Base-by-base conservation (phyloP, 1,140 invertebrate species). In the Oedothorax gibbosus region DNA sequence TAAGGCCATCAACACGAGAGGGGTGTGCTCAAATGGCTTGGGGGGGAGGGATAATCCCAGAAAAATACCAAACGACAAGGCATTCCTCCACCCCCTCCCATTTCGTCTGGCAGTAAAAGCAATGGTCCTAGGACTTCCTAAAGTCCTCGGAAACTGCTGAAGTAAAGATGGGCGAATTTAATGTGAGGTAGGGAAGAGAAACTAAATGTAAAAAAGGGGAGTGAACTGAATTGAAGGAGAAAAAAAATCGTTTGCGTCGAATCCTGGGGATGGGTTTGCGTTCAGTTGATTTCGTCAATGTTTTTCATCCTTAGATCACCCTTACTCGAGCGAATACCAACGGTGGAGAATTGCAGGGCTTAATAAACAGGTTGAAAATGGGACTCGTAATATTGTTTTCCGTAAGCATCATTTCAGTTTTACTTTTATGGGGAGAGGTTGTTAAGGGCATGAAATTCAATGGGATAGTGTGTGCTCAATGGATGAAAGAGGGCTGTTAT, bases 61-160 rank as follows among this genome's bases (percentile, higher is more conserved):
- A 84, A 84, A 84, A 84, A 84, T 75, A 84, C 81, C 81, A 84
- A 84, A 84, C 76, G 81, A 84, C 81, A 84, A 84, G 60, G 62
- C 81, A 76, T 84, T 82, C 66, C 62, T 20, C 21, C 64, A 72
- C 57, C 66, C 54, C 78, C 56, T 71, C 78, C 54, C 78, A 84
- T 84, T 84, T 62, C 56, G 51, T 21, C 51, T 18, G 72, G 81
- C 71, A 65, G 81, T 84, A 84, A 84, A 84, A 56, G 78, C 68
- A 73, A 62, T 72, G 68, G 81, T 82, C 54, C 80, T 9, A 64
- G 49, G 66, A 82, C 80, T 73, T 62, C 57, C 69, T 69, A 73
- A 73, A 82, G 80, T 82, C 80, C 57, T 79, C 35, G 78, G 78
- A 56, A 35, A 35, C 35, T 35, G 35, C 35, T 35, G 35, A 82